phyloP scores from a whole-genome alignment of 1,140 invertebrate species.

The Aphelinus atriplicis region DNA sequence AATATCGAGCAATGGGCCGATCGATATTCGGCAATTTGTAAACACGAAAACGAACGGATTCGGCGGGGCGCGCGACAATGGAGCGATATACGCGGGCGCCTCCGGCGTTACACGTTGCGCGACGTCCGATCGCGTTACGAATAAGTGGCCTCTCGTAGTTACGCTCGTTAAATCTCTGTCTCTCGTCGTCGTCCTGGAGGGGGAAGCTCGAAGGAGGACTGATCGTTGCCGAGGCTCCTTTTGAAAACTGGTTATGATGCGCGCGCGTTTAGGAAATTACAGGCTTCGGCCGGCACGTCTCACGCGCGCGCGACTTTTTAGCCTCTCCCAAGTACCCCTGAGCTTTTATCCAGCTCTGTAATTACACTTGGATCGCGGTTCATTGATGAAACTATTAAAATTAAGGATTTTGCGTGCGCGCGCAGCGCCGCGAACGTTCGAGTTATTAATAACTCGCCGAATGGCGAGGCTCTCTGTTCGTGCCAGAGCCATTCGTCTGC shows the following conservation, averaged over 20 bases:
- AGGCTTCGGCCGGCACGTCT: not conserved
- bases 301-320: not conserved
- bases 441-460: conserved; percentile 1
- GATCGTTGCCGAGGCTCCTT: not conserved
- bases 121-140: too few relatives aligned
- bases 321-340: not conserved
- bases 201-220: not conserved
- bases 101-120: too few relatives aligned
- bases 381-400: conserved; percentile 16
- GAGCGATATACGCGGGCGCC: too few relatives aligned
- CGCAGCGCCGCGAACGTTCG: too few relatives aligned
- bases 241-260: conserved; percentile 3
- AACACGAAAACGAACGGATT: too few relatives aligned
- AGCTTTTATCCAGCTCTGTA: not conserved
- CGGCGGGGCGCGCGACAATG: too few relatives aligned
- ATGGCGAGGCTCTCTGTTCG: conserved; percentile 3
- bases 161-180: not conserved
- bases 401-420: not conserved
- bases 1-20: too few relatives aligned
- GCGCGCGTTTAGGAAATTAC: not conserved
- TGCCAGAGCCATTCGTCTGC: too few relatives aligned
- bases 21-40: too few relatives aligned
- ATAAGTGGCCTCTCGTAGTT: too few relatives aligned
- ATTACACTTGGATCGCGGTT: not conserved
- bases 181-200: too few relatives aligned